These are phyloP conservation scores for Leptinotarsa undecemlineata DNA, from an alignment of 1,140 invertebrate genomes.

Conservation along the genomic window DNA sequence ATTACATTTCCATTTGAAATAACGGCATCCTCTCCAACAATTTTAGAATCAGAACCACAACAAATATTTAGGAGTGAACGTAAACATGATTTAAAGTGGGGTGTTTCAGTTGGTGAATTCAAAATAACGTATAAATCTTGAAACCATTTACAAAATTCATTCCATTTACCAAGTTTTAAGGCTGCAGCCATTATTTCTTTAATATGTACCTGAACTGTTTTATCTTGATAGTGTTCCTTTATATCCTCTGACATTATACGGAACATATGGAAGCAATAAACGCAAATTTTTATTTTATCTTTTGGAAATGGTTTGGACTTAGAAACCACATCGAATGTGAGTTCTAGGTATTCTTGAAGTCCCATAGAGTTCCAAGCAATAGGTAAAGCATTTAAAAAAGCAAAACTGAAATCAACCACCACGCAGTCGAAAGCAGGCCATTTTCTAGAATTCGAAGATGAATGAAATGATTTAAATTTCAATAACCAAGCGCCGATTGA, in stretches of 20 bases:
- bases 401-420: conserved; percentile 11
- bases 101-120: neutral
- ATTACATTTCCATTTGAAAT: no score
- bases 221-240: neutral
- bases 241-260: conserved; percentile 5
- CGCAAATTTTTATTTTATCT: neutral
- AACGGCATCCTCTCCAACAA: no score
- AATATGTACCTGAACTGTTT: neutral
- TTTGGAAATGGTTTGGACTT: conserved; percentile 3
- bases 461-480: conserved; percentile 13
- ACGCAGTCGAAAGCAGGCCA: neutral
- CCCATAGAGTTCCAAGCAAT: conserved; percentile 11
- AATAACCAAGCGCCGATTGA: conserved; percentile 7
- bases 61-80: neutral
- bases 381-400: neutral
- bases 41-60: neutral
- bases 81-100: neutral
- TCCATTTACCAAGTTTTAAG: neutral
- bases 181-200: conserved; percentile 7
- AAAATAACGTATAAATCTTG: neutral
- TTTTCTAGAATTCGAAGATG: neutral
- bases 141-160: neutral
- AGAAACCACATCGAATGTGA: neutral
- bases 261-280: conserved; percentile 8
- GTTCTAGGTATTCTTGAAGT: neutral